These are phyloP conservation scores for Eidolon helvum DNA, from an alignment of 2,113 vertebrate species.

Conservation along the genomic window DNA sequence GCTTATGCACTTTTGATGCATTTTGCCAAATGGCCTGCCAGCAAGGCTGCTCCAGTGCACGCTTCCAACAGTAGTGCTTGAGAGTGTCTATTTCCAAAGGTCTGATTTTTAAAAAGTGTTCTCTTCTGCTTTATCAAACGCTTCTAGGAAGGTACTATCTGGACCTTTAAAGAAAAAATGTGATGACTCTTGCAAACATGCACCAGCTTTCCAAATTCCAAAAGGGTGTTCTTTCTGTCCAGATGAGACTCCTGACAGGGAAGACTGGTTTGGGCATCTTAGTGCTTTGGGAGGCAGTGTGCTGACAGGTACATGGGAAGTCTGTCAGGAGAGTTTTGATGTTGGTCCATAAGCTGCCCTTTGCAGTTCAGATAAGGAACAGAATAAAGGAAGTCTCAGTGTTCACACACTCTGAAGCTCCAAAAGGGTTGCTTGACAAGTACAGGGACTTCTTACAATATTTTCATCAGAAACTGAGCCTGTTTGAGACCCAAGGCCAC, in stretches of 20 bases:
- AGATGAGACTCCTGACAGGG: not conserved
- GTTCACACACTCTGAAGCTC: not conserved
- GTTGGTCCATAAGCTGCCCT: not conserved
- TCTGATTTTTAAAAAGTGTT: not conserved
- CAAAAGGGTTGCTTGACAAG: not conserved
- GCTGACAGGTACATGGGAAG: not conserved
- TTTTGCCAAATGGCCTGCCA: slow-evolving; percentile 24
- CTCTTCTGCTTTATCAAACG: not conserved
- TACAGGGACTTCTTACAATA: not conserved
- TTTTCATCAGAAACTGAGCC: not conserved
- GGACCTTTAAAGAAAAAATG: too few species aligned
- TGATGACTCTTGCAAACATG: too few species aligned
- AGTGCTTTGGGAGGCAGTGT: not conserved
- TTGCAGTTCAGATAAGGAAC: not conserved
- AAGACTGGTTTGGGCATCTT: not conserved
- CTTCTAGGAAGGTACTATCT: not conserved
- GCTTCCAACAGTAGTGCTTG: not conserved
- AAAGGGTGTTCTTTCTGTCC: not conserved
- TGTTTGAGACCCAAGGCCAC: not conserved
- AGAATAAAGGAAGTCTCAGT: not conserved
- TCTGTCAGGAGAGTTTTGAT: not conserved
- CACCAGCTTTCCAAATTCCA: too few species aligned
- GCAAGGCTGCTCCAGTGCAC: not conserved
- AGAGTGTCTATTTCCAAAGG: not conserved
- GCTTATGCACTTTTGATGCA: not conserved